phyloP scores from a whole-genome alignment of 2,113 vertebrate species.

The Solenodon paradoxus region DNA sequence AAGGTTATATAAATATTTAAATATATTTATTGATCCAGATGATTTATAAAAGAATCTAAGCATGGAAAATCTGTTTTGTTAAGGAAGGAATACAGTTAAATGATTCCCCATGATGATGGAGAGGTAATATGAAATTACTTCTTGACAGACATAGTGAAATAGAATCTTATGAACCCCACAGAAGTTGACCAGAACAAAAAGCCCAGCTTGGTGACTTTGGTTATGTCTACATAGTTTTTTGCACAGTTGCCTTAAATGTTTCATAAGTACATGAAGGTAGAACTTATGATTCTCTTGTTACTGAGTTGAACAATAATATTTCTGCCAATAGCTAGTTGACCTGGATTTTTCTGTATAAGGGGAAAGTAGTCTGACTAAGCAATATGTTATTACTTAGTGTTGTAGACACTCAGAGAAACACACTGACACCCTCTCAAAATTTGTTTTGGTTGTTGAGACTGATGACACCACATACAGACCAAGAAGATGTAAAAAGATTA shows the following conservation, averaged over 20 bases:
- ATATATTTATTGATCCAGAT: background rate
- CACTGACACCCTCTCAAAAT: background rate
- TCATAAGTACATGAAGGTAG: background rate
- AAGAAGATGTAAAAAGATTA: background rate
- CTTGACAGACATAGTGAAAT: background rate
- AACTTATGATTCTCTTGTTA: background rate
- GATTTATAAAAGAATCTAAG: background rate
- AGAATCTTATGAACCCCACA: background rate
- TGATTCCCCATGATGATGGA: background rate
- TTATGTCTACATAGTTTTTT: background rate
- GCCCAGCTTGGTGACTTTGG: background rate
- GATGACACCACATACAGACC: background rate
- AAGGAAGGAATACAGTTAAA: background rate
- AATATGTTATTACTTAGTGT: background rate
- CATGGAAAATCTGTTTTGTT: background rate
- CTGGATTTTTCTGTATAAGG: constrained; percentile 11
- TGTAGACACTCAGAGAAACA: background rate
- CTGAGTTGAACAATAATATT: background rate
- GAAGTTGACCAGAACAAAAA: background rate
- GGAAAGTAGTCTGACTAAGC: background rate
- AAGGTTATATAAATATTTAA: background rate
- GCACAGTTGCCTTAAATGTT: background rate
- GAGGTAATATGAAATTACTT: background rate
- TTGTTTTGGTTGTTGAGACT: background rate
- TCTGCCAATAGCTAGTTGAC: background rate